Percentiles rank a stretch among this genome's conserved stretches.
phyloP scores from a whole-genome alignment of 2,888 invertebrate species.

The Sminthurinus aureus region DNA sequence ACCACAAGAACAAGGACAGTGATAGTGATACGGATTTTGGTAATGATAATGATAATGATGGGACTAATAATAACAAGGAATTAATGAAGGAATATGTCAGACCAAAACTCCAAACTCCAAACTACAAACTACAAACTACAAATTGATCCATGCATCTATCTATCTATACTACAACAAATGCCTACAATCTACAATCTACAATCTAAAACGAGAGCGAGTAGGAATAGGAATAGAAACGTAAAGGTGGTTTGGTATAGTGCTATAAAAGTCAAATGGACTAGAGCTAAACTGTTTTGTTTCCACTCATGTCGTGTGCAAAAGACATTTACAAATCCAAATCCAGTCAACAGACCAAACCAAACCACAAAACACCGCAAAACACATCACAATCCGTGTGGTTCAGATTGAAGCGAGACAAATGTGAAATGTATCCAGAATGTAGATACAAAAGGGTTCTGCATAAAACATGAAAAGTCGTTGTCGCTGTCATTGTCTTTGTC shows the following conservation, averaged over 20 bases:
- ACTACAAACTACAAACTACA: too few species aligned
- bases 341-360: constrained; percentile 30
- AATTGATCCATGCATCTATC: too few species aligned
- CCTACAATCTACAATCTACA: not conserved
- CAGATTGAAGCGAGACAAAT: constrained; percentile 40
- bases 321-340: constrained; percentile 1
- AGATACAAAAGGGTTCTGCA: constrained; percentile 24
- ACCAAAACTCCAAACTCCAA: not conserved
- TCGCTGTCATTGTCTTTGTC: constrained; percentile 12
- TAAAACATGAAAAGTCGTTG: constrained; percentile 39
- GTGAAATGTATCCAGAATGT: not conserved
- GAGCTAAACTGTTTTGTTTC: constrained; percentile 20
- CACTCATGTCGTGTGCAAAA: constrained; percentile 37
- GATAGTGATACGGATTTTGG: not conserved
- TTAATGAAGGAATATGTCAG: constrained; percentile 37
- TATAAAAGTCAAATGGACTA: constrained; percentile 6
- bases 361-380: constrained; percentile 6
- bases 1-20: too few species aligned
- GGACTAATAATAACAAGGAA: constrained; percentile 31
- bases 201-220: not conserved
- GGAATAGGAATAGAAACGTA: not conserved
- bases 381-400: constrained; percentile 33
- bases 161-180: too few species aligned
- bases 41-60: constrained; percentile 10
- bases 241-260: too few species aligned